These are phyloP conservation scores for Salvelinus fontinalis DNA, from an alignment of 2,113 vertebrate genomes.

Conservation along the genomic window DNA sequence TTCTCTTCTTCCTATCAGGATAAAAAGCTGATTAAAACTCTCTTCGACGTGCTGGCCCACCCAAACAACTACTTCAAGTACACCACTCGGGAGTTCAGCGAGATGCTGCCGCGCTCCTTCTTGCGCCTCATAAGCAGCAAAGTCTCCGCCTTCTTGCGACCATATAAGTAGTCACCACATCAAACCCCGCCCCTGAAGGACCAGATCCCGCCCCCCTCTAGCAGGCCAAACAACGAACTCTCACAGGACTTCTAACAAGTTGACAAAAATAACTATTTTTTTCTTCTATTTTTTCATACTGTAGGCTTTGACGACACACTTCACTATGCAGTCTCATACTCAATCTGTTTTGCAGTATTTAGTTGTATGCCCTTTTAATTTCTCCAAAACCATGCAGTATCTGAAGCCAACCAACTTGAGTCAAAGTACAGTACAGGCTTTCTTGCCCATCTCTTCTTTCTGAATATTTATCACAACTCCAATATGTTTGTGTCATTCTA, in stretches of 20 bases:
- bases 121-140: conserved; percentile 98
- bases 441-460: not conserved
- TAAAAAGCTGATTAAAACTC: conserved; percentile 98
- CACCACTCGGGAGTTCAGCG: conserved; percentile 93
- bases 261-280: conserved; percentile 42
- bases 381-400: conserved; percentile 36
- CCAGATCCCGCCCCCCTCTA: conserved; percentile 32
- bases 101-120: conserved; percentile 97
- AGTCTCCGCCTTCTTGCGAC: conserved; percentile 94
- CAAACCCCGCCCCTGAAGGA: conserved; percentile 3
- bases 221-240: conserved; percentile 44
- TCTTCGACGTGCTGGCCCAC: conserved; percentile 96
- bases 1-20: conserved; percentile 75
- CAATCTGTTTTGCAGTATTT: conserved; percentile 40
- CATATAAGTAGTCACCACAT: conserved; percentile 86
- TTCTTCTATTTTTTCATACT: conserved; percentile 55
- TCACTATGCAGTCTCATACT: conserved; percentile 69
- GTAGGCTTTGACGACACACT: conserved; percentile 67
- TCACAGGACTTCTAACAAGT: conserved; percentile 50
- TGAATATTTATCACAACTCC: conserved; percentile 6
- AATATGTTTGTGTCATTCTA: conserved; percentile 30
- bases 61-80: conserved; percentile 99
- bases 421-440: not conserved
- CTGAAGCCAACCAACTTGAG: not conserved
- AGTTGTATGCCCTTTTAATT: conserved; percentile 36